phyloP scores from a whole-genome alignment of 1,140 invertebrate genomes.

The Ceratina australensis region DNA sequence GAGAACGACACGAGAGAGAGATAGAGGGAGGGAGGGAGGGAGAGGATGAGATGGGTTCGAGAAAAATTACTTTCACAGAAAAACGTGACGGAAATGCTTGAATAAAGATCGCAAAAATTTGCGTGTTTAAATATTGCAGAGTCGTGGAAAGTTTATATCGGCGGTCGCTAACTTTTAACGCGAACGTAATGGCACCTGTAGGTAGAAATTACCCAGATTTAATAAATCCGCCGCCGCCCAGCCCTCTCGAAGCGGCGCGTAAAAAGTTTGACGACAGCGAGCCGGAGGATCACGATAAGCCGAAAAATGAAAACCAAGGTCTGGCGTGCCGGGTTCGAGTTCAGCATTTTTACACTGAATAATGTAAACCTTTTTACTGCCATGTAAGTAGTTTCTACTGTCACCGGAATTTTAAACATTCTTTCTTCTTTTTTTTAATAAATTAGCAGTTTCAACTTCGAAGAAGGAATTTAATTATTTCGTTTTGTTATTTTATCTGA shows the following conservation, averaged over 20 bases:
- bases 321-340: not conserved
- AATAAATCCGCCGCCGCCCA: slow-evolving; percentile 14
- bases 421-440: not conserved
- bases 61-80: slow-evolving; percentile 64
- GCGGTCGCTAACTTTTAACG: slow-evolving; percentile 7
- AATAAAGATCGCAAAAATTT: slow-evolving; percentile 60
- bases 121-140: slow-evolving; percentile 62
- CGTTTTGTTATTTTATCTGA: too few species aligned
- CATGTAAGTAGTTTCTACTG: not conserved
- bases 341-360: not conserved
- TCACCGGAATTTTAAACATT: too few species aligned
- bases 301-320: not conserved
- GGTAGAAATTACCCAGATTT: slow-evolving; percentile 37
- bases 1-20: slow-evolving; percentile 4
- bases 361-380: not conserved
- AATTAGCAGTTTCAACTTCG: not conserved
- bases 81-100: slow-evolving; percentile 64
- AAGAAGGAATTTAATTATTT: too few species aligned
- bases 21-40: too few species aligned
- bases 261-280: slow-evolving; percentile 12
- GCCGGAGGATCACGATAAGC: not conserved
- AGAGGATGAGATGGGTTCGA: slow-evolving; percentile 5
- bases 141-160: not conserved
- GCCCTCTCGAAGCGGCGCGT: not conserved
- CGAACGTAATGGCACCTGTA: slow-evolving; percentile 11